Conservation (phyloP, 2,888 invertebrate species). For the Acanthoscelides obtectus region DNA sequence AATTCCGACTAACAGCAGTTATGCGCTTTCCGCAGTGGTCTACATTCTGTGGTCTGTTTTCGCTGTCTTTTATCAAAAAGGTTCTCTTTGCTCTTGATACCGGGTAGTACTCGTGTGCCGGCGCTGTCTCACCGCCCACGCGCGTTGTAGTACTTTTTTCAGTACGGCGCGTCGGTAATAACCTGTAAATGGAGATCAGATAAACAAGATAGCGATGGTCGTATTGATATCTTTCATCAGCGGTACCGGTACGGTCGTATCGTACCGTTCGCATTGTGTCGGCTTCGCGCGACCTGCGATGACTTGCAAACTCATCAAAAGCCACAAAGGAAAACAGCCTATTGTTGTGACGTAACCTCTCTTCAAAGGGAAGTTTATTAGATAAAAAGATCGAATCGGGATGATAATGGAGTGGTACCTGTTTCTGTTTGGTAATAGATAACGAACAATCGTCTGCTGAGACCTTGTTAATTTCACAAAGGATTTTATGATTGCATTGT, state of each 20-base stretch:
- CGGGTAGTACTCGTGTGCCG: too few relatives aligned
- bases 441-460: not conserved
- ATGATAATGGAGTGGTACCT: not conserved
- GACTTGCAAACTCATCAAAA: not conserved
- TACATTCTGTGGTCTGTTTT: too few relatives aligned
- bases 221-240: constrained; percentile 38
- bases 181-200: constrained; percentile 37
- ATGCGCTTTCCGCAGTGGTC: too few relatives aligned
- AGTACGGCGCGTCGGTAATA: constrained; percentile 25
- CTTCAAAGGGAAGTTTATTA: not conserved
- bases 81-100: too few relatives aligned
- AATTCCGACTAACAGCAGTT: too few relatives aligned
- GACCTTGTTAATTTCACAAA: not conserved
- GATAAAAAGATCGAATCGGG: not conserved
- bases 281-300: not conserved
- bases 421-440: not conserved
- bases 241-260: too few relatives aligned
- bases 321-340: constrained; percentile 27
- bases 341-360: constrained; percentile 28
- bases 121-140: not conserved
- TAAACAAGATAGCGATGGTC: constrained; percentile 33
- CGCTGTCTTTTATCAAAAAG: too few relatives aligned
- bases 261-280: too few relatives aligned
- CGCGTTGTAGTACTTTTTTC: not conserved
- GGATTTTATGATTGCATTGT: not conserved